These are phyloP conservation scores for Lithosia quadra DNA, from an alignment of 2,888 invertebrate species.

Conservation along the genomic window DNA sequence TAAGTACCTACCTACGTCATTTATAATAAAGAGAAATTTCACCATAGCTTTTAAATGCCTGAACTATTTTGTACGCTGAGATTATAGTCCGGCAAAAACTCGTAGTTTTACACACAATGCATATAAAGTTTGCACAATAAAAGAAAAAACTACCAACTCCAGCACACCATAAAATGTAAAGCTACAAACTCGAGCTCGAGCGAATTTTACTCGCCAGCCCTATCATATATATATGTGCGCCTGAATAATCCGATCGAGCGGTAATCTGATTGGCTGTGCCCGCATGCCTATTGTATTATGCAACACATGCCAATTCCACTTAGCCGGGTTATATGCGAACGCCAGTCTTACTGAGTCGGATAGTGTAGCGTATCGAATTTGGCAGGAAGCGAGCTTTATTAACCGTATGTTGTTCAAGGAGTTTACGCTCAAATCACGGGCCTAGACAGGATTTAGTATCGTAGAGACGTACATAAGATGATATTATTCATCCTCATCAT, in stretches of 20 bases:
- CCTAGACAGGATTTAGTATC: too few species aligned
- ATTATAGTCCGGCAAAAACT: background rate
- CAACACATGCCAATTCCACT: conserved; percentile 52
- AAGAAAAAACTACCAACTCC: background rate
- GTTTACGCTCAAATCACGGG: conserved; percentile 26
- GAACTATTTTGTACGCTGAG: background rate
- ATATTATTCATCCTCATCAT: too few species aligned
- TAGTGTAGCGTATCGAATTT: conserved; percentile 23
- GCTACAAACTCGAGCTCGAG: conserved; percentile 6
- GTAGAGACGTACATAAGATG: too few species aligned
- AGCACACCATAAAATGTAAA: background rate
- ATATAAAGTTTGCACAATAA: background rate
- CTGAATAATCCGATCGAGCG: conserved; percentile 45
- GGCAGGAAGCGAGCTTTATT: conserved; percentile 32
- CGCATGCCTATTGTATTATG: conserved; percentile 22
- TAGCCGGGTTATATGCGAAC: conserved; percentile 34
- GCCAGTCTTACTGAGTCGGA: conserved; percentile 44
- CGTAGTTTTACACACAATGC: background rate
- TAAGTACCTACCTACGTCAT: too few species aligned
- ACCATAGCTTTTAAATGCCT: background rate
- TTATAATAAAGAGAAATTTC: background rate
- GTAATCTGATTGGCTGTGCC: conserved; percentile 48
- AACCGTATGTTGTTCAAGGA: conserved; percentile 33
- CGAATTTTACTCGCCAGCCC: conserved; percentile 24
- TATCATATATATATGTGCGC: conserved; percentile 21